These are phyloP conservation scores for Valencia hispanica DNA, from an alignment of 2,797 vertebrate species.

Conservation along the genomic window DNA sequence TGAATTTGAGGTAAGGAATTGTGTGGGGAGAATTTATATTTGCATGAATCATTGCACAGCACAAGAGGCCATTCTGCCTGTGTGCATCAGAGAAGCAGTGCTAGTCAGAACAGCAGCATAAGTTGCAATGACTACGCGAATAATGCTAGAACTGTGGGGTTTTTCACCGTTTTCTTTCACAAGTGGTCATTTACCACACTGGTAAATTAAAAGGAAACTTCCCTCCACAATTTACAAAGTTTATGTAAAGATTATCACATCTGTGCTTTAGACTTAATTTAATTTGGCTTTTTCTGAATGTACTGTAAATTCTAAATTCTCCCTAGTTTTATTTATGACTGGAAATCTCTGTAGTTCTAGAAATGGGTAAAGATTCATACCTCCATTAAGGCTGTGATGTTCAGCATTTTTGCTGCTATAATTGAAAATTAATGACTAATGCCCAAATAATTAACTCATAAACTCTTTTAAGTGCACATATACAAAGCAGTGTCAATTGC, in stretches of 20 bases:
- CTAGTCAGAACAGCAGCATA: not conserved
- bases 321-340: slow-evolving; percentile 28
- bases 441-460: slow-evolving; percentile 63
- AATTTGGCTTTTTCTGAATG: slow-evolving; percentile 73
- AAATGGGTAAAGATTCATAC: slow-evolving; percentile 71
- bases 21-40: not conserved
- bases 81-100: not conserved
- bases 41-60: not conserved
- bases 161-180: not conserved
- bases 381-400: slow-evolving; percentile 49
- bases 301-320: slow-evolving; percentile 65
- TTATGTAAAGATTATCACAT: not conserved
- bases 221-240: not conserved
- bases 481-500: slow-evolving; percentile 47
- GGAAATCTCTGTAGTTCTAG: slow-evolving; percentile 50
- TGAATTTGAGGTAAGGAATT: not conserved
- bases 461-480: slow-evolving; percentile 53
- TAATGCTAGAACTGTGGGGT: not conserved
- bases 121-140: not conserved
- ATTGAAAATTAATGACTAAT: slow-evolving; percentile 72
- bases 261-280: not conserved
- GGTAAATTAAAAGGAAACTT: not conserved
- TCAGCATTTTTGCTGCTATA: slow-evolving; percentile 74
- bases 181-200: not conserved
- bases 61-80: not conserved